Base-by-base conservation (phyloP, 2,797 vertebrate genomes). In the Spinus pinus region DNA sequence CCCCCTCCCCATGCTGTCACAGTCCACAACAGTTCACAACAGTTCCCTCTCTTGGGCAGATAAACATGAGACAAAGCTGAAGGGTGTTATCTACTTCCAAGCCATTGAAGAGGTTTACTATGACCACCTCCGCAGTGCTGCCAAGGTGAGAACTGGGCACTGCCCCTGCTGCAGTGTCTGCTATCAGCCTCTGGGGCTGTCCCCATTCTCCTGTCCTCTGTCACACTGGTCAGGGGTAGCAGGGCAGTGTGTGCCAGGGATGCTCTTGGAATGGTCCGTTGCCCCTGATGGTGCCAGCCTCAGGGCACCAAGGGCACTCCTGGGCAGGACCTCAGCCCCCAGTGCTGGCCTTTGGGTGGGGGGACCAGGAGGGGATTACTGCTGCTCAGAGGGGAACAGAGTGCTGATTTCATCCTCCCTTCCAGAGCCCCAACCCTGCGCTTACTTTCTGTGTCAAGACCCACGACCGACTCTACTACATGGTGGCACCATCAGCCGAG, bases 391-490 rank as follows among this genome's bases (percentile, higher is more conserved):
- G 33, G 9, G 9, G 8, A 18, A 5, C n/a, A 28, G 30, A 22
- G 22, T 3, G 7, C 17, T 47, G 44, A 77, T 66, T 25, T 31
- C 1, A 0, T 7, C 6, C 9, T 42, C 31, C 24, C 24, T 28
- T 10, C 7, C 98, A 99, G 99, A 99, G 99, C 85, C 99, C 99
- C 1, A 99, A 99, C 97, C 99, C 99, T 0, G 98, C 98, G 2
- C 98, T 99, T 90, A 99, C 99, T 12, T 99, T 99, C 98, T 99
- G 99, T 1, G 99, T 99, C 64, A 99, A 99, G 98, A 99, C 99
- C 42, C 99, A 99, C 1, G 99, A 99, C 98, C 98, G 99, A 25
- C 98, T 99, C 4, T 99, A 99, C 98, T 99, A 98, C 97, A 97
- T 99, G 98, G 99, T 99, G 96, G 99, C 99, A 0, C 99, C 99